Conservation (phyloP, 2,888 invertebrate species). For the Myopa tessellatipennis region DNA sequence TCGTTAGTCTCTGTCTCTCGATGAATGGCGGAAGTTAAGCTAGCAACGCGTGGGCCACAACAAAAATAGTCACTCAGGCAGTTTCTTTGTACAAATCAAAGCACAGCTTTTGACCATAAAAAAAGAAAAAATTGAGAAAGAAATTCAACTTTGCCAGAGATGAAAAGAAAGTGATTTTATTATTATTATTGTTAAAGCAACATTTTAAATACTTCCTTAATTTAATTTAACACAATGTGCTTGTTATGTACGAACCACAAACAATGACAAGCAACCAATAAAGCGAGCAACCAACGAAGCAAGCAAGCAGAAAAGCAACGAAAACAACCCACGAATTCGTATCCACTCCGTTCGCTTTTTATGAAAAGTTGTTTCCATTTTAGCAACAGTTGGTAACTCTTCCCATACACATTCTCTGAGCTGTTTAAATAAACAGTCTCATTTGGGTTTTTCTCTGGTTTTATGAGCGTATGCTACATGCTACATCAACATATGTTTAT, state of each 20-base stretch:
- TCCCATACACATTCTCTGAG: not conserved
- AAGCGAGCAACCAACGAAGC: not conserved
- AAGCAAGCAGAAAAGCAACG: not conserved
- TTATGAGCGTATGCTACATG: not conserved
- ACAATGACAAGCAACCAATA: not conserved
- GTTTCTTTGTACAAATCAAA: no score
- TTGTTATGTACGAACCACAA: not conserved
- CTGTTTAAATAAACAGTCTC: conserved; percentile 3
- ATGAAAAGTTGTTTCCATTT: not conserved
- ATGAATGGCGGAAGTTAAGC: conserved; percentile 5
- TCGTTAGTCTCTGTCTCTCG: no score
- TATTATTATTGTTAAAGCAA: no score
- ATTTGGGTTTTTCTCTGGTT: not conserved
- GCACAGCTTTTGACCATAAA: no score
- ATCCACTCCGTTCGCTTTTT: not conserved
- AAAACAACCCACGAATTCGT: no score
- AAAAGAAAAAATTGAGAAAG: not conserved
- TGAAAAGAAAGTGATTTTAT: not conserved
- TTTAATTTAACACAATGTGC: not conserved
- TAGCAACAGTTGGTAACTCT: not conserved
- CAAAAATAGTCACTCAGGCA: not conserved
- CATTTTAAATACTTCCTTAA: not conserved
- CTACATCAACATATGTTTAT: not conserved
- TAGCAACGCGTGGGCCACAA: conserved; percentile 16
- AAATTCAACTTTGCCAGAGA: conserved; percentile 1